Percentiles rank a stretch among this genome's conserved stretches.
phyloP scores from a whole-genome alignment of 2,888 invertebrate genomes.

The Empis stercorea region DNA sequence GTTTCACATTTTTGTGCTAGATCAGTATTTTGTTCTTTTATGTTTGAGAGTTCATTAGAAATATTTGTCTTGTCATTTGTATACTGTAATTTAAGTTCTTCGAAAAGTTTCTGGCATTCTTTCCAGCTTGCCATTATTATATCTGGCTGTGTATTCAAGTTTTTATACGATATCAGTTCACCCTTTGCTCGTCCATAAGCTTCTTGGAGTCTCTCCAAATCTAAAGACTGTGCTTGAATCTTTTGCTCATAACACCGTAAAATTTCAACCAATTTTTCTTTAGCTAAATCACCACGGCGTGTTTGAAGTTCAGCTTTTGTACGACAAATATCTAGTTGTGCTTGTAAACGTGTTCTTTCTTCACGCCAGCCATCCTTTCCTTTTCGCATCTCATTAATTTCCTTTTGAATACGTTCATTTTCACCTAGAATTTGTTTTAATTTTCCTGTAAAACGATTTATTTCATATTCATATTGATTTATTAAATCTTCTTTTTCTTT shows the following conservation, averaged over 20 bases:
- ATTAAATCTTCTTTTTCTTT: constrained; percentile 63
- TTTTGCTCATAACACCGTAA: constrained; percentile 62
- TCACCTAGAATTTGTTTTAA: constrained; percentile 56
- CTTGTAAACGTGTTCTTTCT: constrained; percentile 31
- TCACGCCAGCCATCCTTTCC: constrained; percentile 34
- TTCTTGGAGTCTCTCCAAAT: constrained; percentile 32
- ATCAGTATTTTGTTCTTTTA: constrained; percentile 12
- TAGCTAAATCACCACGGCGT: constrained; percentile 55
- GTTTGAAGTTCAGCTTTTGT: constrained; percentile 34
- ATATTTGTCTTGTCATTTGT: constrained; percentile 52
- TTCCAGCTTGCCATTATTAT: constrained; percentile 49
- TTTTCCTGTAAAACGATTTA: constrained; percentile 56
- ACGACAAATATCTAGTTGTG: constrained; percentile 30
- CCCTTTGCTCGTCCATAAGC: constrained; percentile 31
- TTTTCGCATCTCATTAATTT: constrained; percentile 40
- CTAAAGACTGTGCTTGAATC: constrained; percentile 38
- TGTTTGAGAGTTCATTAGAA: constrained; percentile 22
- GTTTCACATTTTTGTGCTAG: constrained; percentile 10
- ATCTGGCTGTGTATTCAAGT: constrained; percentile 19
- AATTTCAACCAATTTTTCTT: constrained; percentile 59
- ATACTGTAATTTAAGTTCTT: constrained; percentile 62
- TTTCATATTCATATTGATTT: constrained; percentile 53
- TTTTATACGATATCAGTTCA: constrained; percentile 26
- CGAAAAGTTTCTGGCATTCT: constrained; percentile 61
- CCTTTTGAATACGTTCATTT: constrained; percentile 48